Evolutionary conservation across 2,888 invertebrate species (phyloP).

Genomic region (Acanthacorydalis orientalis): DNA sequence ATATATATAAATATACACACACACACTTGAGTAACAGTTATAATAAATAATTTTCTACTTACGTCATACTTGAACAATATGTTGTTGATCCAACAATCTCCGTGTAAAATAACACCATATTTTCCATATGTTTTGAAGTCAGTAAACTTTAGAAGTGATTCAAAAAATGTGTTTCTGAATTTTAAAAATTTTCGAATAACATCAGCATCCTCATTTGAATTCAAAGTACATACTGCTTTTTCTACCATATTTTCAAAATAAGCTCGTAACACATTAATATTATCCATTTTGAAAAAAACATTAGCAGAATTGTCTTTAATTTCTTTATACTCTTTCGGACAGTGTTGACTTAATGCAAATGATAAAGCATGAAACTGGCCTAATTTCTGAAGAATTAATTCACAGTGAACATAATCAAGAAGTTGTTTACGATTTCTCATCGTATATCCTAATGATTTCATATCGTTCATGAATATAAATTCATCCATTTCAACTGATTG

Average conservation of each 20-base stretch:
- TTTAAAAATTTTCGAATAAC: slow-evolving; percentile 3
- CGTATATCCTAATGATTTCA: background rate
- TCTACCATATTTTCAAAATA: too few species aligned
- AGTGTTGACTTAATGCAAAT: background rate
- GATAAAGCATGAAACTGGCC: slow-evolving; percentile 3
- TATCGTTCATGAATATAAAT: slow-evolving; percentile 12
- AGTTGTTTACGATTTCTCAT: background rate
- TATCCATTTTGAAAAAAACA: background rate
- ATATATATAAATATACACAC: too few species aligned
- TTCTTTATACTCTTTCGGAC: background rate
- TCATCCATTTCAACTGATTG: slow-evolving; percentile 8
- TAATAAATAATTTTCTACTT: slow-evolving; percentile 11
- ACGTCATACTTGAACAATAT: slow-evolving; percentile 19
- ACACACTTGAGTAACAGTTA: too few species aligned
- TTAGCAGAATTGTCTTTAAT: background rate
- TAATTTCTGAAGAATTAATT: background rate
- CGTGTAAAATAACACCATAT: slow-evolving; percentile 14
- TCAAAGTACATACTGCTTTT: background rate
- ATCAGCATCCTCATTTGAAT: background rate
- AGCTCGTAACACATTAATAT: too few species aligned
- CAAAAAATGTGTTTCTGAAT: slow-evolving; percentile 6
- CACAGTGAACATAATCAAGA: background rate
- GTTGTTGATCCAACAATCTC: slow-evolving; percentile 20
- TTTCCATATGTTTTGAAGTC: slow-evolving; percentile 3
- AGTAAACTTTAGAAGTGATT: too few species aligned